These are phyloP conservation scores for Osedax frankpressi DNA, from an alignment of 2,888 invertebrate genomes.

Conservation along the genomic window DNA sequence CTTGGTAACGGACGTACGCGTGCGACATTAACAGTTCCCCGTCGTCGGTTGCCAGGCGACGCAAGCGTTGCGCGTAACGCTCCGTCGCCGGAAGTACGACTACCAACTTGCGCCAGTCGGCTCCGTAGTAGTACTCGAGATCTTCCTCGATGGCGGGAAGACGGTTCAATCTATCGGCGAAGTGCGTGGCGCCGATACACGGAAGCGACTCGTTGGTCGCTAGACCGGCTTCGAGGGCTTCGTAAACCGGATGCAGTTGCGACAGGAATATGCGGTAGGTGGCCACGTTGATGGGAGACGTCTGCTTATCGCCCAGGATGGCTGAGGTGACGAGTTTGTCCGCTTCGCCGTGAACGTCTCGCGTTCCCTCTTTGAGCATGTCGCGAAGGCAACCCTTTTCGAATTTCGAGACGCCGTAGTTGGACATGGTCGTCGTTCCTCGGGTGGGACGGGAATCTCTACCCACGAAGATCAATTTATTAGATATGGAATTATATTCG, in stretches of 20 bases:
- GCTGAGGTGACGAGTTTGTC: constrained; percentile 19
- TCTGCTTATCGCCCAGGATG: constrained; percentile 19
- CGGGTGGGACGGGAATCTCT: too few species aligned
- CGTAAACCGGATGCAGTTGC: constrained; percentile 24
- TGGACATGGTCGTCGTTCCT: too few species aligned
- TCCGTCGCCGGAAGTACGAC: background rate
- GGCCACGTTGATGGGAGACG: constrained; percentile 15
- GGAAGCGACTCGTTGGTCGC: constrained; percentile 20
- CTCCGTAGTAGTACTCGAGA: constrained; percentile 23
- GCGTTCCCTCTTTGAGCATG: constrained; percentile 16
- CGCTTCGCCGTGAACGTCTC: constrained; percentile 22
- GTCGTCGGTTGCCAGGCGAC: constrained; percentile 11
- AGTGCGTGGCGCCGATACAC: constrained; percentile 21
- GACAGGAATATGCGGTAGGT: constrained; percentile 22
- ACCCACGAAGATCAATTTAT: too few species aligned
- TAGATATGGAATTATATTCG: too few species aligned
- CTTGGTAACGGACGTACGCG: constrained; percentile 24
- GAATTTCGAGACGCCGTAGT: background rate
- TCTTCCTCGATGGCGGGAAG: constrained; percentile 19
- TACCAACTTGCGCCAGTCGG: constrained; percentile 18
- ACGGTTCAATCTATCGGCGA: constrained; percentile 24
- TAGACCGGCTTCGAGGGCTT: constrained; percentile 23
- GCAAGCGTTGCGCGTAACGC: constrained; percentile 21
- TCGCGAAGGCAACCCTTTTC: constrained; percentile 4
- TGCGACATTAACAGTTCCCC: constrained; percentile 24